Evolutionary conservation across 2,113 vertebrate species (phyloP).

Genomic region (Ploceus nigricollis): DNA sequence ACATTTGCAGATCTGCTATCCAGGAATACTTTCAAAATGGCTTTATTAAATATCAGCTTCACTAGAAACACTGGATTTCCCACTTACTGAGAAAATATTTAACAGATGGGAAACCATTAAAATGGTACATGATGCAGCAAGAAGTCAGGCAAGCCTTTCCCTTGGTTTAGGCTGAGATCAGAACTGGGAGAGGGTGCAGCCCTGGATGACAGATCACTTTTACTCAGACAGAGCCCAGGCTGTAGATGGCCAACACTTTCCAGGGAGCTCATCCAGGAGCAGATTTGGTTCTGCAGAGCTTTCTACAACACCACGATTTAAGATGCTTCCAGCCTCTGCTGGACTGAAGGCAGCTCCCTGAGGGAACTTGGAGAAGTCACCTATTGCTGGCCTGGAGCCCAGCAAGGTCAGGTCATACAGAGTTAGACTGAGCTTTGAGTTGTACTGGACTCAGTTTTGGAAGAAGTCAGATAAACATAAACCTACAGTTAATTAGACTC

Average conservation of each 20-base stretch:
- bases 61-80: not conserved
- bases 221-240: not conserved
- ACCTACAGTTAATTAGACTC: not conserved
- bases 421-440: not conserved
- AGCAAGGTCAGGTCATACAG: not conserved
- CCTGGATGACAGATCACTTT: not conserved
- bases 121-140: not conserved
- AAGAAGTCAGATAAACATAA: not conserved
- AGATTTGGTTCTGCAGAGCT: not conserved
- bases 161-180: not conserved
- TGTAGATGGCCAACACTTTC: not conserved
- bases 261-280: not conserved
- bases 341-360: not conserved
- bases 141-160: not conserved
- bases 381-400: not conserved
- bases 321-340: not conserved
- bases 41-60: not conserved
- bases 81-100: slow-evolving; percentile 2
- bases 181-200: not conserved
- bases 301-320: fast-evolving
- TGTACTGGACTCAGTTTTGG: not conserved
- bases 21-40: not conserved
- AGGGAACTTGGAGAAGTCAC: not conserved
- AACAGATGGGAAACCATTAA: not conserved
- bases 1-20: not conserved